These are phyloP conservation scores for Campoletis sonorensis DNA, from an alignment of 1,140 invertebrate species.

Conservation along the genomic window DNA sequence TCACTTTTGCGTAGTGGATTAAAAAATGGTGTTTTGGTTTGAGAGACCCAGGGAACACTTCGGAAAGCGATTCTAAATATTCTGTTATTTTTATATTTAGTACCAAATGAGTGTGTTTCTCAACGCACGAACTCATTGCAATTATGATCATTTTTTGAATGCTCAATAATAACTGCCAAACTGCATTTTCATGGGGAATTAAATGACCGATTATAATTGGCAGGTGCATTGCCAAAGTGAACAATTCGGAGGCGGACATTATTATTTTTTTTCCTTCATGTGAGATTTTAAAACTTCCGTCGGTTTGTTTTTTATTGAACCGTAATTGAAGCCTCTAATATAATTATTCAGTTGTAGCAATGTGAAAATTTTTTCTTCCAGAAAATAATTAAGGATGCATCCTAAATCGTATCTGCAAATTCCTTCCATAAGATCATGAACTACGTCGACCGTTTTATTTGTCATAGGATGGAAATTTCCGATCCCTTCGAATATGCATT, in stretches of 20 bases:
- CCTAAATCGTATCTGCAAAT: constrained; percentile 22
- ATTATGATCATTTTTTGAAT: constrained; percentile 27
- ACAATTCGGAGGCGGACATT: constrained; percentile 38
- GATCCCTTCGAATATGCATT: not conserved
- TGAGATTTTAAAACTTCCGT: constrained; percentile 8
- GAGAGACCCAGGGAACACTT: not conserved
- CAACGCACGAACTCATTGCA: not conserved
- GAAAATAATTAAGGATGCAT: not conserved
- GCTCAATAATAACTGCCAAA: constrained; percentile 2
- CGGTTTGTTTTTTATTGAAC: constrained; percentile 23
- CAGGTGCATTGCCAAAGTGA: constrained; percentile 9
- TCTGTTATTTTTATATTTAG: constrained; percentile 6
- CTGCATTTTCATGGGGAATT: constrained; percentile 5
- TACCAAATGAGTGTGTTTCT: not conserved
- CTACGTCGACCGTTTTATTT: constrained; percentile 22
- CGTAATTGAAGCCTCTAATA: constrained; percentile 8
- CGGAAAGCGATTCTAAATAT: not conserved
- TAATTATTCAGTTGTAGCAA: not conserved
- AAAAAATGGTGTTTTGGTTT: constrained; percentile 44
- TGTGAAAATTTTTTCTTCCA: constrained; percentile 14
- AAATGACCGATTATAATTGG: constrained; percentile 33
- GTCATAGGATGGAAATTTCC: constrained; percentile 10
- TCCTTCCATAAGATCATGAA: constrained; percentile 26
- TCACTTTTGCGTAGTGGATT: constrained; percentile 18
- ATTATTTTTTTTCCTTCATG: constrained; percentile 35